These are phyloP conservation scores for Tetramorium parvispinum DNA, from an alignment of 1,140 invertebrate species.

Conservation along the genomic window DNA sequence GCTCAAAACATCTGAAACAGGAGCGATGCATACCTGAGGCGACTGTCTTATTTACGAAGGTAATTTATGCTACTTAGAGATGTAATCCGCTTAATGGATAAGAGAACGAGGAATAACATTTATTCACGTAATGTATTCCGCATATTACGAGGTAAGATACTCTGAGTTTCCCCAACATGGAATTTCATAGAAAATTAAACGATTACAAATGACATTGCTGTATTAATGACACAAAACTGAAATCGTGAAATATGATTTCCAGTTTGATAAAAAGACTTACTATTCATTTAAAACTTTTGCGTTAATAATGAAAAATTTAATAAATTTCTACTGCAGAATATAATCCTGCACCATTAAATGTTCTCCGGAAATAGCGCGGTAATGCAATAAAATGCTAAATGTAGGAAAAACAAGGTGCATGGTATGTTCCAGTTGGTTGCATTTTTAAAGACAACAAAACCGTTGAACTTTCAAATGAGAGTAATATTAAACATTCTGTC, in stretches of 20 bases:
- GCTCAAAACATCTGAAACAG: conserved; percentile 82
- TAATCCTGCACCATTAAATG: neutral
- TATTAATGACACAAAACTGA: neutral
- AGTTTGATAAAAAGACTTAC: neutral
- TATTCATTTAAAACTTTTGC: neutral
- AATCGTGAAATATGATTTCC: conserved; percentile 4
- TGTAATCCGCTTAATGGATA: conserved; percentile 51
- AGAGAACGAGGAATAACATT: conserved; percentile 25
- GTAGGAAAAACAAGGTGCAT: conserved; percentile 18
- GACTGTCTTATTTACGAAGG: conserved; percentile 46
- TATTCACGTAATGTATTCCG: conserved; percentile 28
- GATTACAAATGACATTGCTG: neutral
- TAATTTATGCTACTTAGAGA: conserved; percentile 56
- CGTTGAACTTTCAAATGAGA: conserved; percentile 49
- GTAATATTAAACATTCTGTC: conserved; percentile 11
- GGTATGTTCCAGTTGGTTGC: conserved; percentile 7
- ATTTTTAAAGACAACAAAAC: conserved; percentile 57
- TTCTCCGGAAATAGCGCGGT: neutral
- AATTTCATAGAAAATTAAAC: conserved; percentile 20
- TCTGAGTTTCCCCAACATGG: neutral
- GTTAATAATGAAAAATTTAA: neutral
- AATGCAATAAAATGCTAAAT: conserved; percentile 38
- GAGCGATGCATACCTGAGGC: conserved; percentile 18
- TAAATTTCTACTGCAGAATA: conserved; percentile 10
- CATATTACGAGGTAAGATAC: conserved; percentile 26